Base-by-base conservation (phyloP, 2,888 invertebrate genomes). In the Eilema depressum region DNA sequence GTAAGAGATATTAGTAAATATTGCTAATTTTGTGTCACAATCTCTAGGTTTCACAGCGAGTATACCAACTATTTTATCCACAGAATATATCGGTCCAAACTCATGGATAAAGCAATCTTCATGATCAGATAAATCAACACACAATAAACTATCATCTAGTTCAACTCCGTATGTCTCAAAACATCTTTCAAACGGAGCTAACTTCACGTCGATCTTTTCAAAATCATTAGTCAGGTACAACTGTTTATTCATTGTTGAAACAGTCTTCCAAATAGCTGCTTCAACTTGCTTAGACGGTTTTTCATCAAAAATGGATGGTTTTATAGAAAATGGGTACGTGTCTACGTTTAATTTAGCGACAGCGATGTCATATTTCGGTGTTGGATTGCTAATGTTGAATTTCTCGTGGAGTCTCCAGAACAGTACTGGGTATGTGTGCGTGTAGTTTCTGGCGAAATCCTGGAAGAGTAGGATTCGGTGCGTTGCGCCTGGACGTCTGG, bases 81-180 rank as follows among this genome's bases (percentile, higher is more conserved):
- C 84, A 8, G 64, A 41, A 69, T 83, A 94, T 1, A 94, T 60
- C 0, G 95, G 95, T 0, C 95, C 95, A 70, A 94, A 94, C 41
- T 95, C 95, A 3, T 92, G 89, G 0, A 91, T 73, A 20, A 94
- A 95, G 69, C 95, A 95, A 25, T 93, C 93, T 0, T 89, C 86
- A n/a, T 93, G 83, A 0, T 78, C 73, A 0, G 91, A 85, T 73
- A 94, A 70, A 25, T 95, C 93, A 0, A 93, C 79, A 63, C 95
- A 95, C 0, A 94, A 86, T 66, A 92, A 65, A 17, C 90, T 91
- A 0, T 86, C 84, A 4, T 93, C 92, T 0, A 91, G 5, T 0
- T 83, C 82, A 0, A 93, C 76, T 0, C 91, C 92, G 26, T 87
- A 94, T 0, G 75, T 85, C 63, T 93, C 92, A 11, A 86, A 90